phyloP scores from a whole-genome alignment of 2,113 vertebrate genomes.

The Halcyon senegalensis region DNA sequence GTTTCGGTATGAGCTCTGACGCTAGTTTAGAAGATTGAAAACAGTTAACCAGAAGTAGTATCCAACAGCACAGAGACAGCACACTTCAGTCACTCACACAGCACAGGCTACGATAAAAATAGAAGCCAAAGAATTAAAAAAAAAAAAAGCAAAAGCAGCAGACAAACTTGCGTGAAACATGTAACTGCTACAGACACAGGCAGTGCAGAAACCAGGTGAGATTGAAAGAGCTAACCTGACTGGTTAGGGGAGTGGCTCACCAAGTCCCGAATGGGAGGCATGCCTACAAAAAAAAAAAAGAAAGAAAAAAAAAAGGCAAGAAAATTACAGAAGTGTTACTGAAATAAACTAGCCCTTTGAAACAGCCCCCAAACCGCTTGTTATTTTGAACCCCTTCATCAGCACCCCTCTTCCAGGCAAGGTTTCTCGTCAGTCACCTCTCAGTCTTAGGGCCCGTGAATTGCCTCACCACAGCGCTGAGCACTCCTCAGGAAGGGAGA shows the following conservation, averaged over 20 bases:
- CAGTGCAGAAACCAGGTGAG: not conserved
- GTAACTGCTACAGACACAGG: not conserved
- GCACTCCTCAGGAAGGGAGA: not conserved
- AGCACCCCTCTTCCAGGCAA: not conserved
- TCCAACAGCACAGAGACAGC: not conserved
- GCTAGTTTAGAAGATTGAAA: not conserved
- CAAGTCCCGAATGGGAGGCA: conserved; percentile 97
- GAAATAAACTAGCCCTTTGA: not conserved
- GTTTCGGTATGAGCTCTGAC: not conserved
- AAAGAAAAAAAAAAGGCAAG: conserved; percentile 48
- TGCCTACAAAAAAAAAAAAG: conserved; percentile 81
- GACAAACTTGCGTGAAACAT: not conserved
- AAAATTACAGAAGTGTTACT: conserved; percentile 52
- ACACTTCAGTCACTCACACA: not conserved
- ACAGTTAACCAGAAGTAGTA: not conserved
- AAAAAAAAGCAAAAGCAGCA: not conserved
- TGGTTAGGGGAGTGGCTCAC: conserved; percentile 97
- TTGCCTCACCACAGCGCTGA: not conserved
- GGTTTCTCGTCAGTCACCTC: not conserved
- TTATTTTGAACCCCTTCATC: not conserved
- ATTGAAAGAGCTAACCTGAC: conserved; percentile 83
- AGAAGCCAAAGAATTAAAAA: not conserved
- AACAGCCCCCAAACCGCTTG: not conserved
- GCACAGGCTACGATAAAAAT: not conserved
- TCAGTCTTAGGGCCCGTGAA: not conserved